A percentile compares a stretch with the other conserved stretches of the same genome.
phyloP scores from a whole-genome alignment of 53 echinoderm and acorn worm species.

The Temnopleurus reevesii region DNA sequence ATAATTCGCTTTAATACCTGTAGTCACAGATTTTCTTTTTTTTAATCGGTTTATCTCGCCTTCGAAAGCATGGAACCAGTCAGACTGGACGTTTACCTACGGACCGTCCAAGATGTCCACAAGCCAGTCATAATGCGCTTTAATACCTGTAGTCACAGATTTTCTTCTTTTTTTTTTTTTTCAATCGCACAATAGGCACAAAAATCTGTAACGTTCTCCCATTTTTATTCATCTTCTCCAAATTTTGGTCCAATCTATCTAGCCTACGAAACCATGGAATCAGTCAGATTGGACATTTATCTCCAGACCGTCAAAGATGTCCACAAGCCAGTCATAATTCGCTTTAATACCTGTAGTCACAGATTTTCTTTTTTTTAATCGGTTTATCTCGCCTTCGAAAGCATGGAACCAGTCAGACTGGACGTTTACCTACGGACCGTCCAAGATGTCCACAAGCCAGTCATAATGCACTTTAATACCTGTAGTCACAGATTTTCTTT shows the following conservation, averaged over 20 bases:
- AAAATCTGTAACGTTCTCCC: no score
- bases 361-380: no score
- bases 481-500: no score
- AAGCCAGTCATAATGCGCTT: slow-evolving; percentile 56
- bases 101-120: slow-evolving; percentile 60
- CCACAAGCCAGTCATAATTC: slow-evolving; percentile 57
- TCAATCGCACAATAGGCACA: no score
- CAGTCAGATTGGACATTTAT: slow-evolving; percentile 59
- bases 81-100: slow-evolving; percentile 71
- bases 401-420: slow-evolving; percentile 59
- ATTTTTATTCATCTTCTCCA: no score
- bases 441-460: slow-evolving; percentile 61
- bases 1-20: no score
- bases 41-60: slow-evolving; percentile 60
- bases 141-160: no score
- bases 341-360: no score
- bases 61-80: slow-evolving; percentile 61
- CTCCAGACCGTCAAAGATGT: slow-evolving; percentile 44
- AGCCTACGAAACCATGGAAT: slow-evolving; percentile 53
- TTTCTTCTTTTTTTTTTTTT: no score
- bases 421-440: slow-evolving; percentile 68
- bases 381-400: slow-evolving; percentile 62
- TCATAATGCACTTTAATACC: slow-evolving; percentile 51
- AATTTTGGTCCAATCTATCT: slow-evolving; percentile 57
- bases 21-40: no score